phyloP scores from a whole-genome alignment of 2,113 vertebrate genomes.

The Symphodus melops region DNA sequence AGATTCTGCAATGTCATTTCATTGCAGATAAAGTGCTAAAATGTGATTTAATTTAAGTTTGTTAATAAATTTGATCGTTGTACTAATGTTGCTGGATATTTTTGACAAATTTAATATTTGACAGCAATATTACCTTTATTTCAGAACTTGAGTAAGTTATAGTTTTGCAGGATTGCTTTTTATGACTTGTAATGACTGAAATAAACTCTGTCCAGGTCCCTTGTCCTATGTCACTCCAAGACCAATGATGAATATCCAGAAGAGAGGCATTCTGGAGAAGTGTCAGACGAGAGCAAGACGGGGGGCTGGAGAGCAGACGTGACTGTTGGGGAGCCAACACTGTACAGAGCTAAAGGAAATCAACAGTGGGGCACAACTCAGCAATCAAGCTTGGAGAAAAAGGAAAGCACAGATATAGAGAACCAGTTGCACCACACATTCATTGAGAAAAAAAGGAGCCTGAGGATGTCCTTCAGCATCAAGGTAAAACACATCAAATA shows the following conservation, averaged over 20 bases:
- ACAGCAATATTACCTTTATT: neutral
- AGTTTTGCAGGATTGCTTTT: neutral
- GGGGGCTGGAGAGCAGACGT: slow-evolving; percentile 45
- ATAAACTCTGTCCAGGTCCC: slow-evolving; percentile 83
- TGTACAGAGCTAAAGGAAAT: slow-evolving; percentile 61
- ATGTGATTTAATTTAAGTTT: no score
- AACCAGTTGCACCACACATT: slow-evolving; percentile 7
- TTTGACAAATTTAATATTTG: no score
- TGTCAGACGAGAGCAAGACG: slow-evolving; percentile 61
- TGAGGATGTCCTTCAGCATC: slow-evolving; percentile 84
- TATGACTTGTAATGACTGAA: neutral
- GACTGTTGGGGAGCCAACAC: slow-evolving; percentile 48
- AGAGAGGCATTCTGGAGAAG: slow-evolving; percentile 77
- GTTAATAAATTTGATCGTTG: no score
- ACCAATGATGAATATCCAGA: slow-evolving; percentile 86
- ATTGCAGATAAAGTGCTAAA: no score
- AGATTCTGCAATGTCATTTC: no score
- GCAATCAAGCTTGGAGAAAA: slow-evolving; percentile 32
- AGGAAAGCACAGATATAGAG: slow-evolving; percentile 17
- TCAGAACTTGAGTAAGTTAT: neutral
- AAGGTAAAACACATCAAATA: slow-evolving; percentile 83
- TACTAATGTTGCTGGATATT: no score
- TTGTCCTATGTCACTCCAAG: slow-evolving; percentile 90
- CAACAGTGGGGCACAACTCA: slow-evolving; percentile 60
- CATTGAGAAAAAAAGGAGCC: slow-evolving; percentile 59